Evolutionary conservation across 2,113 vertebrate species (phyloP), one percentile per base, ranked within the genome.

Genomic region (Ceyx melanurus): DNA sequence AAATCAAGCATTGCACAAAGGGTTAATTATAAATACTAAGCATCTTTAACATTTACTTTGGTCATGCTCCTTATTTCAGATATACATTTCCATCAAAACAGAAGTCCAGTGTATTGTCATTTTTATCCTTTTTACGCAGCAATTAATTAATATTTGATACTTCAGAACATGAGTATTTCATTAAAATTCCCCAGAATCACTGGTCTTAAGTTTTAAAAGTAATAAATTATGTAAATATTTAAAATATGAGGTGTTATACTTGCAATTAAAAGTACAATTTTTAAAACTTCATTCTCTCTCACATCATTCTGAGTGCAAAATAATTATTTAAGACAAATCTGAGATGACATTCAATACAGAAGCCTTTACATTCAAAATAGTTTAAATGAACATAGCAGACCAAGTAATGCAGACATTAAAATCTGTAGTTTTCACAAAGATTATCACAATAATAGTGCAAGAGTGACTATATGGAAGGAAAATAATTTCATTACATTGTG

Each of bases 401-500:
- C 60, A 90, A 81, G 28, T 31, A 82, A 4, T 42, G 16, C 28
- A 90, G 53, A 57, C n/a, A 86, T 29, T 78, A 68, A 82, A 83
- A 88, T 57, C 23, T 88, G 37, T 89, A 53, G 66, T 92, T 71
- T 67, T 82, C 46, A 51, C 61, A 57, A 48, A 83, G 67, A 86
- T 84, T 83, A 57, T 93, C 54, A 73, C 35, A 79, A 43, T 43
- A 74, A 61, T 29, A 58, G 29, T 82, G 65, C 6, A 80, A 82
- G 75, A 88, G 46, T 56, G 25, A 40, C 53, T 96, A 90, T 92
- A 67, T 79, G 70, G 64, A 82, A 70, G 83, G 88, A 96, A 96
- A 97, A 97, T 93, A 95, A 93, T 97, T 97, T 97, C 93, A 86
- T 93, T 70, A 88, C 89, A 82, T 84, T 96, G 91, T 82, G 82